Evolutionary conservation across 2,888 invertebrate species (phyloP).

Genomic region (Netelia inedita): DNA sequence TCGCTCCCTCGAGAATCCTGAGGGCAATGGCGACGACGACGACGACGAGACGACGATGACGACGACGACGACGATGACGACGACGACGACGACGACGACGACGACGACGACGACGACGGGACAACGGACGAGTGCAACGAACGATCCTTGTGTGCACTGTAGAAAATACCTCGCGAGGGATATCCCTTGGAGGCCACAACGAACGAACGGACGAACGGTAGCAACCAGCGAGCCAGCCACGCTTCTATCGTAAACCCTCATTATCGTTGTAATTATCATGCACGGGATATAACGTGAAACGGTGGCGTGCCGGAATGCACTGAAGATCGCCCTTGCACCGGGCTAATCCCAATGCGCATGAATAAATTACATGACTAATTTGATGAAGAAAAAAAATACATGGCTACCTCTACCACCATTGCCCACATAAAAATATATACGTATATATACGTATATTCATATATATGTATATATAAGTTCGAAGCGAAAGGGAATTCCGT

Average conservation of each 20-base stretch:
- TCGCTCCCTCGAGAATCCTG: slow-evolving; percentile 54
- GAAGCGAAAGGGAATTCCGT: slow-evolving; percentile 62
- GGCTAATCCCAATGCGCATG: slow-evolving; percentile 80
- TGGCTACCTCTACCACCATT: slow-evolving; percentile 52
- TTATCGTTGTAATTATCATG: slow-evolving; percentile 84
- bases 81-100: slow-evolving; percentile 2
- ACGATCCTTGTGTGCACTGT: slow-evolving; percentile 61
- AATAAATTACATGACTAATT: slow-evolving; percentile 83
- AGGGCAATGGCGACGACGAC: slow-evolving; percentile 21
- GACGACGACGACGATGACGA: slow-evolving; percentile 40
- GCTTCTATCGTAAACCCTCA: slow-evolving; percentile 82
- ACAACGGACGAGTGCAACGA: slow-evolving; percentile 61
- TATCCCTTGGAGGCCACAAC: slow-evolving; percentile 63
- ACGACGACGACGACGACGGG: slow-evolving; percentile 45
- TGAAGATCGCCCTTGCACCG: slow-evolving; percentile 82
- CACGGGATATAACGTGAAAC: slow-evolving; percentile 81
- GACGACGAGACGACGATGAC: slow-evolving; percentile 31
- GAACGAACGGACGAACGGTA: slow-evolving; percentile 50
- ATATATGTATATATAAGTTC: slow-evolving; percentile 3
- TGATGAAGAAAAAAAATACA: slow-evolving; percentile 75
- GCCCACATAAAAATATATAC: slow-evolving; percentile 28
- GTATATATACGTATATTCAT: slow-evolving; percentile 4
- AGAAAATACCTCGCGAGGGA: slow-evolving; percentile 60
- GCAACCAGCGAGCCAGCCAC: slow-evolving; percentile 64
- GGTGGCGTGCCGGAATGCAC: slow-evolving; percentile 83